These are phyloP conservation scores for Homalodisca vitripennis DNA, from an alignment of 1,140 invertebrate species.

Conservation along the genomic window DNA sequence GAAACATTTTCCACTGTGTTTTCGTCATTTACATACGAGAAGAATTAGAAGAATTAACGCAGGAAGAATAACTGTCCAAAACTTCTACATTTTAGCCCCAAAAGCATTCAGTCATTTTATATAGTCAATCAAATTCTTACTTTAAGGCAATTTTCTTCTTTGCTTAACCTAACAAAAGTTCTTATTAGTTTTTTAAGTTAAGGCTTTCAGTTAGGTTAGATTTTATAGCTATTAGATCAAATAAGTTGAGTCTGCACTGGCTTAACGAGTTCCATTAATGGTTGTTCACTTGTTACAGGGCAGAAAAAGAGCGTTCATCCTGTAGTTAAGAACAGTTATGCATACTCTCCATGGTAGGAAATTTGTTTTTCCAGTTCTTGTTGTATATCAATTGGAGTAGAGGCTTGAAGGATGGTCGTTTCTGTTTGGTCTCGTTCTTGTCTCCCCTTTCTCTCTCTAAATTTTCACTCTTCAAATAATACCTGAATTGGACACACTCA, in stretches of 20 bases:
- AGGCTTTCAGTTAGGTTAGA: constrained; percentile 25
- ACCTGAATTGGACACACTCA: constrained; percentile 15
- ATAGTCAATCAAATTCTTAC: constrained; percentile 1
- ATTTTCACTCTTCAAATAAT: constrained; percentile 26
- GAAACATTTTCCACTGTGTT: too few species aligned
- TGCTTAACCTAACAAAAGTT: constrained; percentile 16
- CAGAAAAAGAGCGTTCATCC: constrained; percentile 23
- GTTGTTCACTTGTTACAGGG: neutral
- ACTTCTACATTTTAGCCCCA: too few species aligned
- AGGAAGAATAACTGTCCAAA: too few species aligned
- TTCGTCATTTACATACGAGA: too few species aligned
- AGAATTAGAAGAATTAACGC: too few species aligned
- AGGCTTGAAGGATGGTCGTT: constrained; percentile 16
- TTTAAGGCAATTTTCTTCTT: constrained; percentile 24
- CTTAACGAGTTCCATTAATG: constrained; percentile 21
- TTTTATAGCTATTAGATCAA: constrained; percentile 20
- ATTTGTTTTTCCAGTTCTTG: constrained; percentile 18
- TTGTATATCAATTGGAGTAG: constrained; percentile 7
- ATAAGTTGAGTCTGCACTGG: constrained; percentile 19
- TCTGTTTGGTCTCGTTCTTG: constrained; percentile 17
- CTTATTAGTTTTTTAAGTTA: constrained; percentile 15
- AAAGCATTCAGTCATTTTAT: neutral
- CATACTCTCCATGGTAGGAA: constrained; percentile 16
- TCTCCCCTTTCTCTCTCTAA: constrained; percentile 5
- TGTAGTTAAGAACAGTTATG: constrained; percentile 11